phyloP scores from a whole-genome alignment of 2,113 vertebrate species.

The Accipiter virgatus region DNA sequence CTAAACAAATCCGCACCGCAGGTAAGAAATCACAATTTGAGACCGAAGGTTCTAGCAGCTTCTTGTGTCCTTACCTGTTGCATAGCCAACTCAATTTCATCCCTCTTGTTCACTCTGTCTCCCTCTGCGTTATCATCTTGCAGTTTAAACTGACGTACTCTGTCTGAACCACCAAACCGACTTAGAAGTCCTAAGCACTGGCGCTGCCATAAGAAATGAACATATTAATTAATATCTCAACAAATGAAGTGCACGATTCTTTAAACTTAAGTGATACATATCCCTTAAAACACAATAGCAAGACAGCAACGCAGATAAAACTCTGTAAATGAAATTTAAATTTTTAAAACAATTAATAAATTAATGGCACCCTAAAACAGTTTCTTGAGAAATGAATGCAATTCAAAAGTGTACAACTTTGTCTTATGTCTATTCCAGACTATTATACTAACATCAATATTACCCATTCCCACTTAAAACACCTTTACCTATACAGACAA shows the following conservation, averaged over 20 bases:
- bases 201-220: constrained; percentile 72
- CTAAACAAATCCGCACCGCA: not conserved
- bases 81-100: constrained; percentile 91
- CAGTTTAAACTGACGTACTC: constrained; percentile 85
- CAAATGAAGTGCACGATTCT: not conserved
- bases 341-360: not conserved
- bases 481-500: not conserved
- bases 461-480: not conserved
- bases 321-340: not conserved
- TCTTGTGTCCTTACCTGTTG: constrained; percentile 81
- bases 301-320: not conserved
- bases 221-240: not conserved
- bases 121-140: constrained; percentile 81
- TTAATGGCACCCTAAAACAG: not conserved
- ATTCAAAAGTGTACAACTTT: not conserved
- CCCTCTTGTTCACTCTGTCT: constrained; percentile 83
- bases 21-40: not conserved
- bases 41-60: not conserved
- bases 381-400: not conserved
- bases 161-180: constrained; percentile 90
- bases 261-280: not conserved
- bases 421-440: not conserved
- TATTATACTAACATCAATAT: not conserved
- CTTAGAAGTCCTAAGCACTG: constrained; percentile 88
- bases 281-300: not conserved